Base-by-base conservation (phyloP, 1,140 invertebrate species). In the Mycetomoellerius zeteki region DNA sequence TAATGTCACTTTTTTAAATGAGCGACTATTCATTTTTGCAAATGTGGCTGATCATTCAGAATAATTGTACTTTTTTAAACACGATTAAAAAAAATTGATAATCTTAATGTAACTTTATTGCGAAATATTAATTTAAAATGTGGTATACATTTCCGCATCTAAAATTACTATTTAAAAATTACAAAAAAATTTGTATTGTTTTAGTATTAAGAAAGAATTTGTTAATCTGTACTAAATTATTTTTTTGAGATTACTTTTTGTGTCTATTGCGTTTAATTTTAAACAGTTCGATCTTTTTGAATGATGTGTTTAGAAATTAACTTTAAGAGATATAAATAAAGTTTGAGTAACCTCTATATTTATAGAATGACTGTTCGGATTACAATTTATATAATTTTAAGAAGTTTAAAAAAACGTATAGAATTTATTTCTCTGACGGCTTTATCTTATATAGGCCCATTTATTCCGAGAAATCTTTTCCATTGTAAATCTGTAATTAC, bases 401-500 rank as follows among this genome's bases (percentile, higher is more conserved):
- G 5, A 7, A 8, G 0, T 19, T 37, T 37, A 64, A 64, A 64
- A 6, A 75, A 10, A 43, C 7, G 3, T n/a, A 58, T 24, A 37
- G 5, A 60, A 43, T 19, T 50, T 2, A 8, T 30, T 65, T 14
- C 1, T 56, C 2, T 33, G 14, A 30, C 0, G 30, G 8, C 0
- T 33, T 75, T 37, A 37, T 75, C 12, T 56, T 10, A 14, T 10
- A 27, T 47, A 77, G 2, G 14, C 3, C 21, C 16, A 50, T 27
- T 65, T 65, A 64, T 5, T 16, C n/a, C 8, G 8, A 76, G 8
- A 19, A 76, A 78, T 50, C 24, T 33, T 10, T 50, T 33, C 8
- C 12, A 33, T 67, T 67, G n/a, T 33, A 33, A 80, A 21, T 14
- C 12, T 52, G 21, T 50, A 65, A 78, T 65, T 78, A 78, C 30